These are phyloP conservation scores for Lamellibrachia luymesi DNA, from an alignment of 1,140 invertebrate species.

Conservation along the genomic window DNA sequence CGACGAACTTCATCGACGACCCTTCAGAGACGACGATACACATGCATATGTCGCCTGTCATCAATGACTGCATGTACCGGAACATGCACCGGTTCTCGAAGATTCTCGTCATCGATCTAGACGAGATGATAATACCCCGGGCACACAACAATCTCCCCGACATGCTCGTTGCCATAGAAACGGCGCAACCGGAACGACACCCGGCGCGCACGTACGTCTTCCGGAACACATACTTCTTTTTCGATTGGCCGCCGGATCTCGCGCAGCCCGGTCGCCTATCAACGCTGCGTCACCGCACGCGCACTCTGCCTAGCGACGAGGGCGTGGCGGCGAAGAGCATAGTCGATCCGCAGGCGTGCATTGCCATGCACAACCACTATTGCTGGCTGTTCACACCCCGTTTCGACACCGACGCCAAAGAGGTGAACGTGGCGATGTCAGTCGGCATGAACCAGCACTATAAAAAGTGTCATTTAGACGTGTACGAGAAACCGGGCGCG, in stretches of 20 bases:
- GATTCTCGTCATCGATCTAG: conserved; percentile 81
- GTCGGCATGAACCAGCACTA: conserved; percentile 24
- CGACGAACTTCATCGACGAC: conserved; percentile 80
- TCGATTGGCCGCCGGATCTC: conserved; percentile 20
- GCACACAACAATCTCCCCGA: conserved; percentile 2
- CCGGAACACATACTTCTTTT: conserved; percentile 27
- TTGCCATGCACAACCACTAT: conserved; percentile 28
- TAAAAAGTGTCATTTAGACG: conserved; percentile 25
- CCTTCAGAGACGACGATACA: conserved; percentile 75
- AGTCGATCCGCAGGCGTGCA: conserved; percentile 22
- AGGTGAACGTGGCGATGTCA: neutral
- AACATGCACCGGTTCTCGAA: conserved; percentile 81
- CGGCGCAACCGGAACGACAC: neutral
- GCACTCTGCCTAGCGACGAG: neutral
- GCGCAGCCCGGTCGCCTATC: conserved; percentile 6
- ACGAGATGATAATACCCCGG: conserved; percentile 83
- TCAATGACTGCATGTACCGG: conserved; percentile 90
- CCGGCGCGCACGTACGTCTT: conserved; percentile 21
- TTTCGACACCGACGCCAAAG: conserved; percentile 5
- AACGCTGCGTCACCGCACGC: conserved; percentile 16
- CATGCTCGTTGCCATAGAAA: neutral
- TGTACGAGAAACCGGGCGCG: neutral
- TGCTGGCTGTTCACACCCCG: conserved; percentile 19
- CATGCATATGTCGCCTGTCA: conserved; percentile 60
- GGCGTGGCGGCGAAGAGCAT: conserved; percentile 23